Conservation (phyloP, 2,888 invertebrate genomes). For the Metacarcinus magister region DNA sequence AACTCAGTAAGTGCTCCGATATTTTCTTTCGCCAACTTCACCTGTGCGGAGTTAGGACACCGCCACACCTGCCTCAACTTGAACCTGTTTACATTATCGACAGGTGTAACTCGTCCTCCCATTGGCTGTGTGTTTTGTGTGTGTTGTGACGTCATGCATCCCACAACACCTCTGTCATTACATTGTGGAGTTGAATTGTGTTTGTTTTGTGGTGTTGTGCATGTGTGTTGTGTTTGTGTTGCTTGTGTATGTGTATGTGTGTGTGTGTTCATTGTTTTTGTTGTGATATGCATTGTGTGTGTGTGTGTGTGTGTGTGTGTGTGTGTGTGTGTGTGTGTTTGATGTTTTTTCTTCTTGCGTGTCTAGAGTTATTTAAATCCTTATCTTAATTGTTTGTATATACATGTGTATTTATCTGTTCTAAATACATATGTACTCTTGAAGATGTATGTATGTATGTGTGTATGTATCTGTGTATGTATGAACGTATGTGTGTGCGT, state of each 20-base stretch:
- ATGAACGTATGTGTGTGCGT: neutral
- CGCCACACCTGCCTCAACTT: neutral
- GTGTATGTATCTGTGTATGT: neutral
- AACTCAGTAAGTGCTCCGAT: neutral
- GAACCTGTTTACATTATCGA: slow-evolving; percentile 26
- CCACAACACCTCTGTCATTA: neutral
- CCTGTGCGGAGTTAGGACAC: neutral
- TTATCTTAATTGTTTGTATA: neutral
- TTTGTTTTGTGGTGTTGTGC: neutral
- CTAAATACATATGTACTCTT: neutral
- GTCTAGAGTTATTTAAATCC: neutral
- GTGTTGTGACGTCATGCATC: neutral
- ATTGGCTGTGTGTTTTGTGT: neutral
- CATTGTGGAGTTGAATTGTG: neutral
- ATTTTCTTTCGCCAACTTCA: neutral
- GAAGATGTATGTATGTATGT: slow-evolving; percentile 9
- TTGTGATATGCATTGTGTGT: neutral
- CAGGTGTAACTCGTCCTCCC: neutral
- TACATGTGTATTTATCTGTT: neutral
- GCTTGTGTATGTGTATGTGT: neutral
- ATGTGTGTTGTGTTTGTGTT: neutral
- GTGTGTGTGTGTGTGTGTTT: neutral
- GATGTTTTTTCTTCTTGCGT: neutral
- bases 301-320: neutral
- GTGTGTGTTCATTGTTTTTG: neutral